Percentiles rank a stretch among this genome's conserved stretches.
phyloP scores from a whole-genome alignment of 2,797 vertebrate species.

The Neosilurus mollespiculum region DNA sequence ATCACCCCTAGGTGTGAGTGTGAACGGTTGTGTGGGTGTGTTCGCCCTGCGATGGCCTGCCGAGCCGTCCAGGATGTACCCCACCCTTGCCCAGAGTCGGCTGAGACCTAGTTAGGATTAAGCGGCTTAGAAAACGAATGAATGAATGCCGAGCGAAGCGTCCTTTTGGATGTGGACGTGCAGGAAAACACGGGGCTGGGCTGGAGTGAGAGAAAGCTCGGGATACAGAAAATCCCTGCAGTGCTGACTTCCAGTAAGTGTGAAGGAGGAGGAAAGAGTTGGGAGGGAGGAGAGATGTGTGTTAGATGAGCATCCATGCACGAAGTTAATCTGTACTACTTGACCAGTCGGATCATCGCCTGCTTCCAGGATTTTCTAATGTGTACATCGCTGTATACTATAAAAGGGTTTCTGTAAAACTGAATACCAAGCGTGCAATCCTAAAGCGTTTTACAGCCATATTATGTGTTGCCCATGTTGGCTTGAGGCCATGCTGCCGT shows the following conservation, averaged over 20 bases:
- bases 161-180: slow-evolving; percentile 5
- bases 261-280: slow-evolving; percentile 32
- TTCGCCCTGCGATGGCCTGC: too few relatives aligned
- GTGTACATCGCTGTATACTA: background rate
- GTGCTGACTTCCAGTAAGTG: slow-evolving; percentile 53
- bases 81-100: too few relatives aligned
- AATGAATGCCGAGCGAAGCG: background rate
- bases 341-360: background rate
- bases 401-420: background rate
- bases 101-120: too few relatives aligned
- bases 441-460: background rate
- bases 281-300: slow-evolving; percentile 1
- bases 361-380: background rate
- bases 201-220: slow-evolving; percentile 58
- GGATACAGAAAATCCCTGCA: slow-evolving; percentile 65
- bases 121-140: background rate
- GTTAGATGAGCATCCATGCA: background rate
- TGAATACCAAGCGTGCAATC: too few relatives aligned
- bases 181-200: slow-evolving; percentile 53
- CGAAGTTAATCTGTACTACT: background rate
- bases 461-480: slow-evolving; percentile 5
- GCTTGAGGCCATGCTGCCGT: background rate
- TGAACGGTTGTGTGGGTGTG: too few relatives aligned
- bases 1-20: too few relatives aligned
- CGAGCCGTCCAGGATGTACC: too few relatives aligned